Conservation (phyloP, 1,140 invertebrate genomes). For the Macrobrachium rosenbergii region DNA sequence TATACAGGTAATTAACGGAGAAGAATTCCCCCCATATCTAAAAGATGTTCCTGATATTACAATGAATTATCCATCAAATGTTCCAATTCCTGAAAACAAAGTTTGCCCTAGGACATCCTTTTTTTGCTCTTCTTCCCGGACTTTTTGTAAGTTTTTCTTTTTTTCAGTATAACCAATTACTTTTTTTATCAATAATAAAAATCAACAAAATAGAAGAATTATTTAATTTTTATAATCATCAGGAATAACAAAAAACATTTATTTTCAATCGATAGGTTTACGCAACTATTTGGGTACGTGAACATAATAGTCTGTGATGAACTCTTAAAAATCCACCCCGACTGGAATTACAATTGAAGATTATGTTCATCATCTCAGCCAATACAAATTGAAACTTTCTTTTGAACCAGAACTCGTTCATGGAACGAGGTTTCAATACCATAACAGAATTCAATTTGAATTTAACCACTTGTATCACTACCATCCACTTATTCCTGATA, state of each 20-base stretch:
- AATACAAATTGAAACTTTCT: too few relatives aligned
- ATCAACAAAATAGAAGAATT: too few relatives aligned
- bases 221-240: too few relatives aligned
- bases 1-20: conserved; percentile 70
- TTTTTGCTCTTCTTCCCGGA: conserved; percentile 71
- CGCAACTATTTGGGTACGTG: conserved; percentile 69
- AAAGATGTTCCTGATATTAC: conserved; percentile 69
- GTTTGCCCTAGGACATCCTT: conserved; percentile 71
- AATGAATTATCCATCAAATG: conserved; percentile 70
- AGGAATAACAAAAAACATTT: too few relatives aligned
- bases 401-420: too few relatives aligned
- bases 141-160: conserved; percentile 71
- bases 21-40: conserved; percentile 70
- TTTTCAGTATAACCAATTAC: conserved; percentile 67
- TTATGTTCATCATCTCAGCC: too few relatives aligned
- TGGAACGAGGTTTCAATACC: conserved; percentile 70
- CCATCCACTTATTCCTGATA: conserved; percentile 72
- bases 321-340: conserved; percentile 68
- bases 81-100: conserved; percentile 67
- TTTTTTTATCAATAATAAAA: too few relatives aligned
- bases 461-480: conserved; percentile 73
- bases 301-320: conserved; percentile 68
- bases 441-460: conserved; percentile 71
- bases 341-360: too few relatives aligned
- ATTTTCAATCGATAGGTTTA: conserved; percentile 61